Conservation (phyloP, 1,140 invertebrate genomes). For the Oryctes rhinoceros region DNA sequence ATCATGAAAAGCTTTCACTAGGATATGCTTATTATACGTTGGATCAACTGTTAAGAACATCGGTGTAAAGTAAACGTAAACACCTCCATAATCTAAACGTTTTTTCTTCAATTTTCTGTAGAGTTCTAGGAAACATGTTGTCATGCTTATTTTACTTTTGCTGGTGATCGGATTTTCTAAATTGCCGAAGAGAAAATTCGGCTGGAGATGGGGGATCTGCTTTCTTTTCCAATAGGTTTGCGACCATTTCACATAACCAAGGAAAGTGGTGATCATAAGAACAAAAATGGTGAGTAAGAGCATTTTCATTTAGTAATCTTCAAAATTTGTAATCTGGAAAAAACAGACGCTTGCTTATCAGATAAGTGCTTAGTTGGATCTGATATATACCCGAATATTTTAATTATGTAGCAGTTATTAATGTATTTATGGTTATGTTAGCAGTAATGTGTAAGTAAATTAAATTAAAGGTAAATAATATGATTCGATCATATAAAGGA, state of each 20-base stretch:
- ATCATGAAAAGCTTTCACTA: conserved; percentile 63
- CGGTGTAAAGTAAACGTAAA: conserved; percentile 62
- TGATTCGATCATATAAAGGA: too few species aligned
- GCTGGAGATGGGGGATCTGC: conserved; percentile 58
- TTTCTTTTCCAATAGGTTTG: conserved; percentile 58
- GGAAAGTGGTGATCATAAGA: too few species aligned
- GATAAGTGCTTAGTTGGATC: too few species aligned
- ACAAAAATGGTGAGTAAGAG: too few species aligned
- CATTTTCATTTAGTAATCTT: too few species aligned
- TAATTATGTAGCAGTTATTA: too few species aligned
- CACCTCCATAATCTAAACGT: conserved; percentile 57
- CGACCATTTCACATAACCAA: not conserved
- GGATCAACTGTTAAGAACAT: conserved; percentile 65
- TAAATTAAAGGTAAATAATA: too few species aligned
- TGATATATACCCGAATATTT: too few species aligned
- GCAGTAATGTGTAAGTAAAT: too few species aligned
- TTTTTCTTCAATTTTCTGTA: conserved; percentile 48
- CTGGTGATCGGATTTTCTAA: conserved; percentile 48
- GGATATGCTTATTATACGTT: conserved; percentile 67
- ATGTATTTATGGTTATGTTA: too few species aligned
- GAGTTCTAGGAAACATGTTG: conserved; percentile 52
- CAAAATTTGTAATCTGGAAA: too few species aligned
- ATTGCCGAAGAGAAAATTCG: conserved; percentile 58
- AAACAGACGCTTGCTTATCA: too few species aligned
- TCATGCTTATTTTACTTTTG: conserved; percentile 48